Evolutionary conservation across 2,888 invertebrate genomes (phyloP), one percentile per base, ranked within the genome.

Genomic region (Athrips mouffetella): DNA sequence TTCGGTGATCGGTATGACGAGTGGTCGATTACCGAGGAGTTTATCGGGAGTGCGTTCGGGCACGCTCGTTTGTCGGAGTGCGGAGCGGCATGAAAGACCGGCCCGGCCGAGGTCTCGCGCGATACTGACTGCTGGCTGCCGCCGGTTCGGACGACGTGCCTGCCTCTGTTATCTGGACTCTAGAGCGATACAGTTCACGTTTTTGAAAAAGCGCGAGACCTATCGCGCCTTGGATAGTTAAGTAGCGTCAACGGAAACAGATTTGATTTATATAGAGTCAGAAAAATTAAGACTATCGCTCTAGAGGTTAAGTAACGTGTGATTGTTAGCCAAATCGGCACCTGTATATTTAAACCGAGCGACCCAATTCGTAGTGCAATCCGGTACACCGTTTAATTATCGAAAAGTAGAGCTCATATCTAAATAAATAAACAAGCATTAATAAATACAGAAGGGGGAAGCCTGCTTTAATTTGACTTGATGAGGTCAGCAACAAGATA

Each of bases 21-120:
- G 73, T 69, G 58, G 39, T 10, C 33, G 60, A 65, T 70, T 76
- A 77, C 77, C 71, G 74, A 67, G 62, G 69, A 73, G n/a, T 70
- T 73, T 76, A 72, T 76, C 81, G 82, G 62, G 70, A 72, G 68
- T 73, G 76, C 73, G 66, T 67, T 76, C 74, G 70, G 62, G 55
- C 58, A 69, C 70, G 70, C 66, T 50, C 50, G 37, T 21, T 18
- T n/a, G 72, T 57, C 65, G 58, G 54, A 59, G 61, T 65, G 60
- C 55, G 50, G 54, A 58, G 67, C 71, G 66, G 59, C 76, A 70
- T 73, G 44, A 76, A 65, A 75, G 78, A 64, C 80, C 81, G 73
- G 55, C 65, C 62, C 70, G 70, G 59, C 47, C 70, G 74, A 70
- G 54, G 59, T 69, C 77, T 76, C 72, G 76, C 84, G 80, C 85